Percentiles rank a stretch among this genome's conserved stretches.
These are phyloP conservation scores for Caenorhabditis wallacei DNA, from an alignment of 2,888 invertebrate genomes.

Conservation along the genomic window DNA sequence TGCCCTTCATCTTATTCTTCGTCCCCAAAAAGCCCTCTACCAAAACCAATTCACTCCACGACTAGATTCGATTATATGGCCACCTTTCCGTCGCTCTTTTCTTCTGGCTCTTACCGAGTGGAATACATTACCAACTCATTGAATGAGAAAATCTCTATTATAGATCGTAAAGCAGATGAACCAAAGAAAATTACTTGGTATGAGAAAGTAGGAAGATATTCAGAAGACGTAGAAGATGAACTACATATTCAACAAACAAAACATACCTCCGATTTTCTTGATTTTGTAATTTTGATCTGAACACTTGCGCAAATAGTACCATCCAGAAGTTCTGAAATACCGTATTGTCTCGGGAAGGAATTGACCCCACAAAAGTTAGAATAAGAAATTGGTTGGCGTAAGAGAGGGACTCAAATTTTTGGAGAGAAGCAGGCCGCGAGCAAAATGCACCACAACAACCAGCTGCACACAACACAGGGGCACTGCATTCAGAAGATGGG, in stretches of 20 bases:
- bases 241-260: not conserved
- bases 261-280: not conserved
- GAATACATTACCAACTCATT: slow-evolving; percentile 46
- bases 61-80: slow-evolving; percentile 60
- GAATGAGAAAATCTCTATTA: slow-evolving; percentile 19
- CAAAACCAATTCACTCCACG: slow-evolving; percentile 54
- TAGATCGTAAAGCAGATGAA: not conserved
- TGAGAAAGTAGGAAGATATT: not conserved
- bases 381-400: not conserved
- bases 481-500: slow-evolving; percentile 42
- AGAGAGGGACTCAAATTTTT: slow-evolving; percentile 3
- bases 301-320: too few relatives aligned
- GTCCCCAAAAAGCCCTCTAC: slow-evolving; percentile 19
- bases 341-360: too few relatives aligned
- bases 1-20: slow-evolving; percentile 50
- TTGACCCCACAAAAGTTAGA: too few relatives aligned
- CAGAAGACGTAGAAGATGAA: too few relatives aligned
- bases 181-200: not conserved
- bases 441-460: slow-evolving; percentile 44
- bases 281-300: not conserved
- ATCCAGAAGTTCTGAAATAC: too few relatives aligned
- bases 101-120: slow-evolving; percentile 12
- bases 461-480: slow-evolving; percentile 41
- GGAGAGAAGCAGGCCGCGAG: slow-evolving; percentile 11
- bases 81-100: slow-evolving; percentile 41